Conservation (phyloP, 2,113 vertebrate species). For the Petromus typicus region DNA sequence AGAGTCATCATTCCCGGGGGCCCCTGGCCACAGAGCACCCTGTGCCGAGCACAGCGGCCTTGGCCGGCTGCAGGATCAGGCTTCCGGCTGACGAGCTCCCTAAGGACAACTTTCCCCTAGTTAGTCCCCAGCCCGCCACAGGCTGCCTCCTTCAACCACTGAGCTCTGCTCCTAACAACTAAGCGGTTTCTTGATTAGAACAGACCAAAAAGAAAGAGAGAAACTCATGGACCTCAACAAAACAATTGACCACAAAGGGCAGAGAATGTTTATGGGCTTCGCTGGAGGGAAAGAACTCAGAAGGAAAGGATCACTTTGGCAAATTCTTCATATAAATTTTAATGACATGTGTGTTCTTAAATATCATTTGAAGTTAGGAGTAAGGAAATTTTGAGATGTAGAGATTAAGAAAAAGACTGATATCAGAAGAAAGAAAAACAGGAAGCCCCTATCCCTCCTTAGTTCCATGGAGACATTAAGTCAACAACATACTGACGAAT, state of each 20-base stretch:
- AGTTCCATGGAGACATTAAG: neutral
- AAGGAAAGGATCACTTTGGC: neutral
- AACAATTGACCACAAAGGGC: neutral
- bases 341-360: neutral
- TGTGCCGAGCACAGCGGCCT: neutral
- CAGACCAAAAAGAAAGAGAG: neutral
- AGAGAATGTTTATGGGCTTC: neutral
- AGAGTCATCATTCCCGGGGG: accelerated
- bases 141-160: neutral
- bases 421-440: neutral
- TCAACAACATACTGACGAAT: neutral
- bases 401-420: neutral
- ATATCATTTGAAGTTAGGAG: neutral
- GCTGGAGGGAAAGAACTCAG: neutral
- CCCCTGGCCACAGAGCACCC: neutral
- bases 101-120: neutral
- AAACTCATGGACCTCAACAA: neutral
- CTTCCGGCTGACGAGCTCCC: neutral
- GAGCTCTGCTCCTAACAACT: neutral
- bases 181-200: neutral
- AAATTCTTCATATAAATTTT: constrained; percentile 10
- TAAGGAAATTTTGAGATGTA: constrained; percentile 20
- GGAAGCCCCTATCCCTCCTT: neutral
- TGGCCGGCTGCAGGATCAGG: neutral
- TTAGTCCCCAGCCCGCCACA: too few relatives aligned